Base-by-base conservation (phyloP, 2,888 invertebrate species). In the Harpalus rufipes region DNA sequence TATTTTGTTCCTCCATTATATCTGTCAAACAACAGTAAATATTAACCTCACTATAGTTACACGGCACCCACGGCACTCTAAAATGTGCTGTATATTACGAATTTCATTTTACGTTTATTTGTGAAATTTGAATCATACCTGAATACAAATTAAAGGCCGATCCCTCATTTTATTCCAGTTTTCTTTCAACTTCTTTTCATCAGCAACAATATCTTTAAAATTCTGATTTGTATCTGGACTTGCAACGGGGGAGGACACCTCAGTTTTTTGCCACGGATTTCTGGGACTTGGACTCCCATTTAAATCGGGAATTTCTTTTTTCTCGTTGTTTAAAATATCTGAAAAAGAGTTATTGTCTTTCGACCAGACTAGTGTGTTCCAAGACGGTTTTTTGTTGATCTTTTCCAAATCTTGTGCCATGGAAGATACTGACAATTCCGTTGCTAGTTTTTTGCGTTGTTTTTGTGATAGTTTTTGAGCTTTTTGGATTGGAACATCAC, bases 91-190 rank as follows among this genome's bases (percentile, higher is more conserved):
- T 25, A 25, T 2, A 25, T 25, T 25, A 3, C 25, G 1, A 25
- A 25, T 25, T 25, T 25, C 25, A 25, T 25, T 25, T 25, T 25
- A 3, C n/a, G n/a, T n/a, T n/a, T n/a, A 3, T 2, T 25, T 25
- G 25, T 25, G 25, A 1, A 25, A 25, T 25, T 25, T 25, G 25
- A 44, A 14, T 39, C 14, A 7, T 87, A 96, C 96, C 94, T 97
- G 96, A 14, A 96, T 96, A 87, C 95, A 91, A 85, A 92, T 90
- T 25, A 97, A 91, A 0, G 95, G 94, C 90, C 97, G 97, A 7
- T 94, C 94, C 89, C 94, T 94, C 88, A 95, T 94, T 89, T 95
- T 94, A 1, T 94, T 93, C 86, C 93, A 93, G 88, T 95, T 94
- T 86, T 95, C 95, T 86, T 94, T 94, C 88, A 95, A 95, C 82